Evolutionary conservation across 2,113 vertebrate species (phyloP).

Genomic region (Lophotis ruficrista): DNA sequence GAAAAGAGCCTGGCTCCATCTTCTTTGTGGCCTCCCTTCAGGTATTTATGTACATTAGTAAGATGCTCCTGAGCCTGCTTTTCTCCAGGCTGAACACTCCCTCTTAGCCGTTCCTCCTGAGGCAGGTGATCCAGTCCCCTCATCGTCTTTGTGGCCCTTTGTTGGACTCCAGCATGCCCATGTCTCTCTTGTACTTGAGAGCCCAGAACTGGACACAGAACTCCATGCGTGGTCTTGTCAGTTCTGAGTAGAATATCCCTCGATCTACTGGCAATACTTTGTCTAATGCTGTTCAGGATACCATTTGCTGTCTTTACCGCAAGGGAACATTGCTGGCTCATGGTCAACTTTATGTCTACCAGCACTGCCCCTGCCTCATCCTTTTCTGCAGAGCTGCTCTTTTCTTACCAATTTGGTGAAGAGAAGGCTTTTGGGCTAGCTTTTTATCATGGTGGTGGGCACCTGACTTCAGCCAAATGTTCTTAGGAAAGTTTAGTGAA

Average conservation of each 20-base stretch:
- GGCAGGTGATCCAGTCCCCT: neutral
- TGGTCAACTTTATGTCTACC: neutral
- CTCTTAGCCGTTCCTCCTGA: neutral
- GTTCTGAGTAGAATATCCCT: neutral
- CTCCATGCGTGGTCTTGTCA: neutral
- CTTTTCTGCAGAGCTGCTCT: neutral
- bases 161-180: neutral
- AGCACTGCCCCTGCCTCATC: neutral
- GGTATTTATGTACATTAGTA: neutral
- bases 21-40: neutral
- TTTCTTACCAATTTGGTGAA: neutral
- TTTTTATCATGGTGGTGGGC: neutral
- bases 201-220: neutral
- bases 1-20: neutral
- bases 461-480: neutral
- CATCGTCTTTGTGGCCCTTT: neutral
- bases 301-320: neutral
- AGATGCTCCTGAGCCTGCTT: neutral
- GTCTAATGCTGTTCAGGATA: neutral
- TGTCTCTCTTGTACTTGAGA: neutral
- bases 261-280: neutral
- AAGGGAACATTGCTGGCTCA: neutral
- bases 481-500: neutral
- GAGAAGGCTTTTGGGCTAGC: neutral
- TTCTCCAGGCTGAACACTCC: neutral